Base-by-base conservation (phyloP, 2,113 vertebrate genomes). In the Lichenostomus cassidix region DNA sequence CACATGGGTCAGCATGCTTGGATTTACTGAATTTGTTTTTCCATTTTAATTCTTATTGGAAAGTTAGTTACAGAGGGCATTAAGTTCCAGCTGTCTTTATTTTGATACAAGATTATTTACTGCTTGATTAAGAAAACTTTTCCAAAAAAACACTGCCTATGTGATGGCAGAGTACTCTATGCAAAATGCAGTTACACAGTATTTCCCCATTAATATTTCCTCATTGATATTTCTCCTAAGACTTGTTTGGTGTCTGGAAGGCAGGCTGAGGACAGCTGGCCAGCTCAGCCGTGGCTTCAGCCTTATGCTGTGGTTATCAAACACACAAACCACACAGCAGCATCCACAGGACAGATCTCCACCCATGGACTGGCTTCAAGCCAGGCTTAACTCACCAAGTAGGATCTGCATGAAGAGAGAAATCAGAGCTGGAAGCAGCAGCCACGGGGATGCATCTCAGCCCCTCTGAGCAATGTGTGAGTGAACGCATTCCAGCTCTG, bases 401-500 rank as follows among this genome's bases (percentile, higher is more conserved):
- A 31, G 69, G 22, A 39, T 56, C 39, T 31, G 74, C 68, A 68
- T 0, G 0, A 47, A 56, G 35, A 63, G 18, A 65, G 50, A 9
- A 2, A 20, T 10, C 18, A 0, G 3, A 78, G 27, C 33, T 75
- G 49, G 24, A 47, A 64, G 49, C 35, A 68, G 65, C 55, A 70
- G 58, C 1, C 11, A 15, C 0, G 5, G 22, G 12, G 49, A 17
- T 44, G 44, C 24, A 46, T 33, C 33, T 74, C 16, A 24, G 39
- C 58, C 28, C 12, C 41, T n/a, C 59, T 42, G 31, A 52, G 22
- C 50, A 25, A 4, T 0, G 37, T 22, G 27, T 1, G 9, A 60
- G 35, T 8, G 15, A 42, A 22, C 0, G 0, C 3, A 2, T 42
- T 56, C 33, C 24, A 19, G 13, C n/a, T 64, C 7, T 69, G 6